Conservation (phyloP, 1,140 invertebrate species). For the Meteorus sp. region DNA sequence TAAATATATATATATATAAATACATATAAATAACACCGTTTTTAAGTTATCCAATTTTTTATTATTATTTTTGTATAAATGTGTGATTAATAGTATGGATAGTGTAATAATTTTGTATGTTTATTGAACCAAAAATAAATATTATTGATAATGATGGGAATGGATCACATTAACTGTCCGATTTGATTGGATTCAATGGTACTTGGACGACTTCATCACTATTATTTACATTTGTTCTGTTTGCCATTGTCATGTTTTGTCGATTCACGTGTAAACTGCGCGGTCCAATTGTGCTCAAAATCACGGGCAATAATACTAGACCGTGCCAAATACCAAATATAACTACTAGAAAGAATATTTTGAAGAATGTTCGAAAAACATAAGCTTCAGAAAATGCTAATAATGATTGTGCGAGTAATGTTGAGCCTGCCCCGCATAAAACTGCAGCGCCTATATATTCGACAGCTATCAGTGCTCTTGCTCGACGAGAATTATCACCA, state of each 20-base stretch:
- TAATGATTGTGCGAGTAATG: constrained; percentile 75
- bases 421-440: constrained; percentile 78
- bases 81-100: constrained; percentile 59
- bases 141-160: constrained; percentile 55
- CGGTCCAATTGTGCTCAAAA: constrained; percentile 74
- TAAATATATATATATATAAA: constrained; percentile 40
- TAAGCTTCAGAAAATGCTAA: constrained; percentile 75
- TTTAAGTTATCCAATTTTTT: constrained; percentile 47
- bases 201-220: constrained; percentile 16
- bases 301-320: constrained; percentile 73
- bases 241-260: constrained; percentile 24
- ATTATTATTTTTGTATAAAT: constrained; percentile 60
- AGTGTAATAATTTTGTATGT: constrained; percentile 62
- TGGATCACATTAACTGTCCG: constrained; percentile 23
- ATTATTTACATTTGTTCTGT: neutral
- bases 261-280: constrained; percentile 35
- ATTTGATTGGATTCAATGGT: constrained; percentile 22
- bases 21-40: constrained; percentile 44
- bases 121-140: constrained; percentile 62
- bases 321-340: constrained; percentile 77
- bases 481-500: constrained; percentile 57
- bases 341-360: constrained; percentile 78
- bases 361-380: constrained; percentile 80
- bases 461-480: constrained; percentile 70
- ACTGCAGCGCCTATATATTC: constrained; percentile 79